Evolutionary conservation across 2,797 vertebrate genomes (phyloP).

Genomic region (Glossophaga mutica): DNA sequence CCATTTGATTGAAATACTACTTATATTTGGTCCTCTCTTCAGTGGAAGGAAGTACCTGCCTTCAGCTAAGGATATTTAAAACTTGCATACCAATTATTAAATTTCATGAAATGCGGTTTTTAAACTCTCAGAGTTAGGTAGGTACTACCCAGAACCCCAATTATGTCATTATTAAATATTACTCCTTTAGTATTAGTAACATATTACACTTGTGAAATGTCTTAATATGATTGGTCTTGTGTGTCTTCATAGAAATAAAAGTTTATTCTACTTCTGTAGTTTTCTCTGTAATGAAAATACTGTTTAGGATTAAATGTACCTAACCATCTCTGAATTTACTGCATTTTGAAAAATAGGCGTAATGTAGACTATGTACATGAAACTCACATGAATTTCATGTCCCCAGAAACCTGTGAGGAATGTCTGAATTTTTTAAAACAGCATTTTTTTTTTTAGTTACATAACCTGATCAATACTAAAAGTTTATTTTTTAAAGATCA

Average conservation of each 20-base stretch:
- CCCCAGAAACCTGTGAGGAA: background rate
- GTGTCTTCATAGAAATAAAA: conserved; percentile 44
- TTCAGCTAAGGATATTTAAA: conserved; percentile 27
- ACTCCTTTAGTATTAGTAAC: background rate
- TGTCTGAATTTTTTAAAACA: conserved; percentile 44
- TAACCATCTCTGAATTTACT: background rate
- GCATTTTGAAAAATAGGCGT: conserved; percentile 42
- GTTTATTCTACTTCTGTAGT: background rate
- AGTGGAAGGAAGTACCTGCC: conserved; percentile 27
- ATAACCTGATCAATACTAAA: conserved; percentile 25
- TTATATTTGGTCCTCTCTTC: conserved; percentile 45
- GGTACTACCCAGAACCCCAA: background rate
- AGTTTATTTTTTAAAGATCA: conserved; percentile 18
- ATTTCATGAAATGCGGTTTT: conserved; percentile 35
- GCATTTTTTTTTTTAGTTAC: conserved; percentile 1
- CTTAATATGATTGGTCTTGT: background rate
- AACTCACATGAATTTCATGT: background rate
- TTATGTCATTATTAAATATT: conserved; percentile 38
- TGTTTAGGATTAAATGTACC: background rate
- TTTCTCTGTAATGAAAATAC: conserved; percentile 23
- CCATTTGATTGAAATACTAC: conserved; percentile 36
- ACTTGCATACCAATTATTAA: background rate
- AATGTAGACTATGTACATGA: background rate
- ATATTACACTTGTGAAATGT: background rate
- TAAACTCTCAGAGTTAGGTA: conserved; percentile 29